Conservation (phyloP, 2,888 invertebrate species). For the Ceraclea dissimilis region DNA sequence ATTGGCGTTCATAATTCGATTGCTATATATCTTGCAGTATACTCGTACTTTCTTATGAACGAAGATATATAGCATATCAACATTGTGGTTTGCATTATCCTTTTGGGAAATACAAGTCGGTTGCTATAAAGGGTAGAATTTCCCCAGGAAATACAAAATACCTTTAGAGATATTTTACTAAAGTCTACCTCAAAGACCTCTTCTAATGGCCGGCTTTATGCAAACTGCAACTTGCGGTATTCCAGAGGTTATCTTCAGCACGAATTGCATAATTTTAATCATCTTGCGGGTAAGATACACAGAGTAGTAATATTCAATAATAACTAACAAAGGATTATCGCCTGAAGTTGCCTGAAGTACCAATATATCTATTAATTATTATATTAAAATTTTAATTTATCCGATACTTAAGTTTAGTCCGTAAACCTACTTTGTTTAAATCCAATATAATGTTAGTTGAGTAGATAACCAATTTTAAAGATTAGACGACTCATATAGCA, state of each 20-base stretch:
- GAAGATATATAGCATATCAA: no score
- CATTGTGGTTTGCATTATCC: background rate
- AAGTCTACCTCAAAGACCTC: background rate
- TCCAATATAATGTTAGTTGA: no score
- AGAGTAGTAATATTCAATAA: background rate
- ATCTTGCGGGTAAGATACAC: background rate
- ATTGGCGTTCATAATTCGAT: no score
- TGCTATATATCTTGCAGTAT: no score
- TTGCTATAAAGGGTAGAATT: background rate
- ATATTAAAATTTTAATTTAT: no score
- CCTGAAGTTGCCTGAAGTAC: background rate
- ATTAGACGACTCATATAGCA: no score
- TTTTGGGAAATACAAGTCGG: background rate
- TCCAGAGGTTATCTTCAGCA: slow-evolving; percentile 1
- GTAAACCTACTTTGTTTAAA: no score
- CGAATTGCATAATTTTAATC: slow-evolving; percentile 9
- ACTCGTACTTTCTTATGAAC: no score
- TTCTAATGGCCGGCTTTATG: slow-evolving; percentile 12
- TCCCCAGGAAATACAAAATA: background rate
- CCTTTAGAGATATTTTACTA: background rate
- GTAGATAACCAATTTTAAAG: no score
- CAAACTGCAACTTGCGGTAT: slow-evolving; percentile 11
- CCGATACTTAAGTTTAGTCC: no score
- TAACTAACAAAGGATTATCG: background rate
- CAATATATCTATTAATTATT: no score